Evolutionary conservation across 92 coral and sea anemone species (phyloP), one percentile per base, ranked within the genome.

Genomic region (Pocillopora grandis): DNA sequence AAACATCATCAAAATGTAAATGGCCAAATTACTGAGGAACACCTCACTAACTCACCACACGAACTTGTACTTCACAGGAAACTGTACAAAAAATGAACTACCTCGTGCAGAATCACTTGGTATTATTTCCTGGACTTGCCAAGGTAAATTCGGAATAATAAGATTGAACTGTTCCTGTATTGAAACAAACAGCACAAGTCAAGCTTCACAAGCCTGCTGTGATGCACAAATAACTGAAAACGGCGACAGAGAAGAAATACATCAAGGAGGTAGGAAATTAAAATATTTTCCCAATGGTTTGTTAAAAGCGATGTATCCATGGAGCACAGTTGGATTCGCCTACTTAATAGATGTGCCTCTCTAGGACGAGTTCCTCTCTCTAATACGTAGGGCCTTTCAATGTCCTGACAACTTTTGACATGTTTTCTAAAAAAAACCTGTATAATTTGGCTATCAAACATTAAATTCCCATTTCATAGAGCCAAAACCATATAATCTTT

Each of bases 111-210:
- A 72, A 19, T 19, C 20, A 49, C 27, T 18, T n/a, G 21, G 19
- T 19, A 10, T n/a, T 21, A 55, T 42, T n/a, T 48, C 69, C 9
- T 78, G 82, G 82, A 64, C 21, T 18, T 78, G 82, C 27, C 9
- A 62, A 60, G 82, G 82, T 63, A 48, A 18, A 0, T 78, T 78
- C 63, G 72, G 82, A 78, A 78, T 5, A 16, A 20, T 78, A 71
- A 17, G 23, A 9, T 78, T 78, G 59, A 78, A 78, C 62, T 78
- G 82, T 48, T 42, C 73, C 4, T 37, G 42, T 15, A 78, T 64
- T 55, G 42, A 14, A 19, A 49, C 73, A 65, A 52, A 48, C 19
- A 78, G 21, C n/a, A 78, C 48, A 78, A 12, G 48, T 13, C 23
- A 65, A 78, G 52, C 17, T 19, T 15, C 66, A n/a, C 35, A 27